These are phyloP conservation scores for Agrochola circellaris DNA, from an alignment of 2,888 invertebrate genomes.

Conservation along the genomic window DNA sequence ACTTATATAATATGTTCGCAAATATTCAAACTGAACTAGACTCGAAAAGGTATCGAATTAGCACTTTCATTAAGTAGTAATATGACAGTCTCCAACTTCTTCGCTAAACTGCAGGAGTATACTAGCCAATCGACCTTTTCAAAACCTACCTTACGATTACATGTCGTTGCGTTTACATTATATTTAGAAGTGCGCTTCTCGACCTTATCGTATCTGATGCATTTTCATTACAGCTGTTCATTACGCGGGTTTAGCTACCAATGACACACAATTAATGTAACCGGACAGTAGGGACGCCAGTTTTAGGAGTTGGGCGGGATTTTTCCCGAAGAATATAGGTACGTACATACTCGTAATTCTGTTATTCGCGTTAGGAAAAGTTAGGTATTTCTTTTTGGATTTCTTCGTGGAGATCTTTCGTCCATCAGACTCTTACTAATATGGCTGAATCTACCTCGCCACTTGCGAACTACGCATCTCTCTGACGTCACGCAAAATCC, in stretches of 20 bases:
- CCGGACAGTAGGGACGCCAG: conserved; percentile 50
- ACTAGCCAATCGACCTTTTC: conserved; percentile 43
- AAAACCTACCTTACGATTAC: conserved; percentile 37
- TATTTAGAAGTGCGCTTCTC: conserved; percentile 36
- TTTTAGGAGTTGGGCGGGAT: conserved; percentile 6
- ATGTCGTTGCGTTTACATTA: conserved; percentile 42
- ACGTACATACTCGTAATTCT: no score
- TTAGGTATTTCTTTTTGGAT: background rate
- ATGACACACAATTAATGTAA: conserved; percentile 66
- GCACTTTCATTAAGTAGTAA: background rate
- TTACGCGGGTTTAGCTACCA: conserved; percentile 61
- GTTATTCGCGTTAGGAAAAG: background rate
- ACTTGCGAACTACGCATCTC: no score
- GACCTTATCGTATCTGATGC: conserved; percentile 59
- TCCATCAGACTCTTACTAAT: background rate
- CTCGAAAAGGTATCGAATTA: background rate
- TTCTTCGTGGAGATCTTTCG: background rate
- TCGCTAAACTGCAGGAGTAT: conserved; percentile 13
- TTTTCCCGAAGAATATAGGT: background rate
- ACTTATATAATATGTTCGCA: background rate
- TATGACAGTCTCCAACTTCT: conserved; percentile 2
- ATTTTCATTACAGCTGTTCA: conserved; percentile 67
- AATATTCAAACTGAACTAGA: background rate
- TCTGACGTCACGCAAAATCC: no score
- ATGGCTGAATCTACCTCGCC: no score